Percentiles rank a stretch among this genome's conserved stretches.
These are phyloP conservation scores for Trichacis sp. DNA, from an alignment of 2,888 invertebrate genomes.

Conservation along the genomic window DNA sequence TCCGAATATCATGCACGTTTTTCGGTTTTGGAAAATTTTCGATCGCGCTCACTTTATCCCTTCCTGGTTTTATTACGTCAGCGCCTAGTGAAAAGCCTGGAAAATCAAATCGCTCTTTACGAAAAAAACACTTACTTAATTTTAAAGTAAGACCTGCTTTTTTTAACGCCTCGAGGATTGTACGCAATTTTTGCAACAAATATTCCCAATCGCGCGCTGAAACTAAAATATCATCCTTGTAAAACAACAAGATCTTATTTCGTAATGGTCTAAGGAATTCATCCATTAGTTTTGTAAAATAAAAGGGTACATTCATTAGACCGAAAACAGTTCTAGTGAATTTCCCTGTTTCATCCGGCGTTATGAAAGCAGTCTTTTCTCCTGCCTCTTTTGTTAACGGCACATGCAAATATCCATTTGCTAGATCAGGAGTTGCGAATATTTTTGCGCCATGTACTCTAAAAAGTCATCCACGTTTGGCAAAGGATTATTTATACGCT, in stretches of 20 bases:
- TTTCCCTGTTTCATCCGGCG: too few relatives aligned
- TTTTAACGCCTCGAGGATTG: background rate
- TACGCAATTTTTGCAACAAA: too few relatives aligned
- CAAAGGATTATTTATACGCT: background rate
- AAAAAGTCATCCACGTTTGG: background rate
- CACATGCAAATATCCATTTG: background rate
- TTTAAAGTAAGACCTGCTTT: background rate
- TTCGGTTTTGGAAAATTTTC: background rate
- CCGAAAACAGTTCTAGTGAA: background rate
- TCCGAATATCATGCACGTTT: background rate
- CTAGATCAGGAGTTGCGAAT: too few relatives aligned
- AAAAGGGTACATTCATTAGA: background rate
- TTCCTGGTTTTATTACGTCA: background rate
- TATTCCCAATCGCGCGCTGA: too few relatives aligned
- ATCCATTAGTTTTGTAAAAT: background rate
- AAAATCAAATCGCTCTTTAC: background rate
- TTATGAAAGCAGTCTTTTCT: too few relatives aligned
- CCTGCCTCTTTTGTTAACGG: too few relatives aligned
- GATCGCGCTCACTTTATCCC: background rate
- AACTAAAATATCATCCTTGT: too few relatives aligned
- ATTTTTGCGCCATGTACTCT: background rate
- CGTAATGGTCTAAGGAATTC: background rate
- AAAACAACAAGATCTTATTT: background rate
- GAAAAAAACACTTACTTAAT: background rate
- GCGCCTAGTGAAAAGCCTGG: background rate